Base-by-base conservation (phyloP, 2,113 vertebrate species). In the Aramus guarauna region DNA sequence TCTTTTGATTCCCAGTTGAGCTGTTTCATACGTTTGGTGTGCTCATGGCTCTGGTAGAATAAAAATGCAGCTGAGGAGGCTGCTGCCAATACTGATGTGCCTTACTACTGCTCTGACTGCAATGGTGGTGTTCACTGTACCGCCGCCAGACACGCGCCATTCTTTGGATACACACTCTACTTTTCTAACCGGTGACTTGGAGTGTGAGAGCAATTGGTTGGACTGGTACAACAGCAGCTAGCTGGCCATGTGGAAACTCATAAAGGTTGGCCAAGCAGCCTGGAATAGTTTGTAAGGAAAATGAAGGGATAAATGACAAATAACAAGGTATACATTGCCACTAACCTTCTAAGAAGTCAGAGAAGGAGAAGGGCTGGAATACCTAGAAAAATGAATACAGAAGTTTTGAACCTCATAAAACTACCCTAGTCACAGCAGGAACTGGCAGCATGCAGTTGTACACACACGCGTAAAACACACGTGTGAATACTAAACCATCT, bases 361-460 rank as follows among this genome's bases (percentile, higher is more conserved):
- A 23, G 47, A 10, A 89, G 22, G 19, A 78, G 55, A 80, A 92
- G 8, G 50, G 24, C 15, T 91, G 64, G 22, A 91, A 87, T 69
- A 74, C 20, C 15, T 73, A 66, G 29, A 56, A 82, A 94, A 91
- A 73, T 7, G 32, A 52, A 17, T 41, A 27, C 16, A 52, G 24
- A 95, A 52, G 39, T 77, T 29, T 62, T 64, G 91, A 11, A 58
- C 41, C 19, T 91, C 76, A 84, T 34, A 69, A 84, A 68, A 6
- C 22, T 63, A 67, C 12, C 41, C 29, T 26, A 71, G 71, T 20
- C 21, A 9, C 43, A 76, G 30, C 59, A 62, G 58, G 14, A 73
- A 34, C 50, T 48, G 59, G 19, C 59, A 88, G 23, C 0, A 1
- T 32, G 59, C 0, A 53, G 0, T n/a, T 26, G 26, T 30, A 39